Conservation (phyloP, 1,140 invertebrate genomes). For the Colletes latitarsis region DNA sequence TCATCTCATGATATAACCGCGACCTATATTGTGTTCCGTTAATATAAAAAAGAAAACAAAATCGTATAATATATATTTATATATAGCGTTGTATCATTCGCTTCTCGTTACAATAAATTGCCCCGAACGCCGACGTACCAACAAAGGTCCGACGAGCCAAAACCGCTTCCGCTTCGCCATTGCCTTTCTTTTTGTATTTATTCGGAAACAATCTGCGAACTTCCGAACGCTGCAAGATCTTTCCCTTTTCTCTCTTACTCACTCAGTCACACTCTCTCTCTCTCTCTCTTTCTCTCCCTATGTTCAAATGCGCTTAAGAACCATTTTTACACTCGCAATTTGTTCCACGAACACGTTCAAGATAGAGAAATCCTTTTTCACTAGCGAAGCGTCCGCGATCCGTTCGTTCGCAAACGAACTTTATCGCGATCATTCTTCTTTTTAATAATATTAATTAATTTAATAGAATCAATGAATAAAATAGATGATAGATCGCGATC, state of each 20-base stretch:
- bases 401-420: neutral
- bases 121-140: constrained; percentile 67
- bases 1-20: constrained; percentile 54
- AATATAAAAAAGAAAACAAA: constrained; percentile 66
- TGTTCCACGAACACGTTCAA: neutral
- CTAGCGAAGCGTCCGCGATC: neutral
- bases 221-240: neutral
- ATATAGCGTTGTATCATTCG: constrained; percentile 67
- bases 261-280: too few relatives aligned
- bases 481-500: constrained; percentile 3
- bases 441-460: constrained; percentile 5
- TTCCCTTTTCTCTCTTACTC: too few relatives aligned
- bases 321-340: constrained; percentile 20
- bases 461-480: constrained; percentile 7
- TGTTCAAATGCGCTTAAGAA: neutral
- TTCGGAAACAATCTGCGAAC: neutral
- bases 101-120: constrained; percentile 71
- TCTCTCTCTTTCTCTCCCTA: too few relatives aligned
- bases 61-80: constrained; percentile 61
- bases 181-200: neutral
- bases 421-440: neutral
- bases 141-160: constrained; percentile 24
- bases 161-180: neutral
- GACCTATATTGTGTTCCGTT: constrained; percentile 51
- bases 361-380: neutral